Base-by-base conservation (phyloP, 2,113 vertebrate genomes). In the Leptodactylus fuscus region DNA sequence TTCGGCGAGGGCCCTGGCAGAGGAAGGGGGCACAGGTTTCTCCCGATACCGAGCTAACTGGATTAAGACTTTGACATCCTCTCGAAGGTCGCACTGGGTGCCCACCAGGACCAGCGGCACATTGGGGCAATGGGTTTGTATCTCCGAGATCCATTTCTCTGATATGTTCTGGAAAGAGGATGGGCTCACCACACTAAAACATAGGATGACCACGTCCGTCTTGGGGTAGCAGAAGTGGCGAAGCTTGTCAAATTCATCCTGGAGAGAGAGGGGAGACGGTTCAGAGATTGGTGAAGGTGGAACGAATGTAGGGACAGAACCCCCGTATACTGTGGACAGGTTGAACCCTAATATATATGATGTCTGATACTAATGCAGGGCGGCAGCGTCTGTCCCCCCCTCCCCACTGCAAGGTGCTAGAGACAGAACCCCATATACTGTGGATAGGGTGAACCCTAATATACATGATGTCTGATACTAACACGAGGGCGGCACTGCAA, bases 161-260 rank as follows among this genome's bases (percentile, higher is more conserved):
- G 91, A 91, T 58, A 96, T 91, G 44, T 96, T 96, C 65, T 95
- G 94, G 88, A 96, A 96, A 84, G 96, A 96, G 3, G 94, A 93
- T 0, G 96, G 96, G 87, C 94, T 94, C 73, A 96, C 95, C 82
- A 96, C 96, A 2, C 95, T 96, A 90, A 96, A 96, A 92, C 96
- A 96, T 29, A 96, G 94, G 77, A 96, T 93, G 84, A 96, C 65
- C 58, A 94, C 92, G 5, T 95, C 95, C 0, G 95, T 93, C 36
- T 94, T 93, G 0, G 91, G 91, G 91, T 96, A 96, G 91, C 95
- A 96, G 91, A 96, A 94, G 88, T 94, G 96, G 10, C 95, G 94
- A 24, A 96, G 93, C 87, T 94, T 94, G 89, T 96, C 95, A 0
- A 96, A 96, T 76, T 96, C 95, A 12, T 96, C 95, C 95, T 96